Evolutionary conservation across 1,140 invertebrate genomes (phyloP).

Genomic region (Bombus impatiens): DNA sequence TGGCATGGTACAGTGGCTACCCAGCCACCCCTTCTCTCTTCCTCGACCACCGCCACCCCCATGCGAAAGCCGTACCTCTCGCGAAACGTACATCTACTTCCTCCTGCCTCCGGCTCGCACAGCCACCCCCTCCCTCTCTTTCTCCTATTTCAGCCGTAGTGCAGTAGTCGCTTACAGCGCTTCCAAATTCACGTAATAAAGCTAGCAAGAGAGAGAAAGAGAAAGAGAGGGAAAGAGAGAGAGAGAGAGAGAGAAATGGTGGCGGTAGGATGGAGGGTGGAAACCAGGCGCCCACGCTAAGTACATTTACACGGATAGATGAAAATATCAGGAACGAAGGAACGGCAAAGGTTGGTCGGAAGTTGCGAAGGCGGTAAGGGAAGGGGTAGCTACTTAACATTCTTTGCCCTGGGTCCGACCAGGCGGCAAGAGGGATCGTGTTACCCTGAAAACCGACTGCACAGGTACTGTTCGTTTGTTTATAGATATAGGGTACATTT

Average conservation of each 20-base stretch:
- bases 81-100: constrained; percentile 64
- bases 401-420: constrained; percentile 54
- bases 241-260: background rate
- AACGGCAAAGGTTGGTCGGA: constrained; percentile 50
- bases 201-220: constrained; percentile 37
- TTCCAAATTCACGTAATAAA: constrained; percentile 73
- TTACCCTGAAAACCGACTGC: constrained; percentile 45
- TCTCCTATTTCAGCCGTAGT: constrained; percentile 44
- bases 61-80: constrained; percentile 58
- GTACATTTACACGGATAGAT: constrained; percentile 72
- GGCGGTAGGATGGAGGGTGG: background rate
- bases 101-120: constrained; percentile 31
- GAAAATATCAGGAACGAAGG: constrained; percentile 68
- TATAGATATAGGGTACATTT: constrained; percentile 59
- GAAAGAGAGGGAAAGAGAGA: background rate
- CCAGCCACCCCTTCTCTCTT: constrained; percentile 45
- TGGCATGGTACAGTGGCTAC: constrained; percentile 66
- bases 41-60: constrained; percentile 24
- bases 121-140: constrained; percentile 1
- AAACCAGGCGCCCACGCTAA: constrained; percentile 58
- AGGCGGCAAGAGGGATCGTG: constrained; percentile 42
- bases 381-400: constrained; percentile 63
- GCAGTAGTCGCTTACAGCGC: constrained; percentile 67
- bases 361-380: constrained; percentile 15
- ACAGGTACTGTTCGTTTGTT: constrained; percentile 54